These are phyloP conservation scores for Epizoanthus rinbou DNA, from an alignment of 92 coral and sea anemone species.

Conservation along the genomic window DNA sequence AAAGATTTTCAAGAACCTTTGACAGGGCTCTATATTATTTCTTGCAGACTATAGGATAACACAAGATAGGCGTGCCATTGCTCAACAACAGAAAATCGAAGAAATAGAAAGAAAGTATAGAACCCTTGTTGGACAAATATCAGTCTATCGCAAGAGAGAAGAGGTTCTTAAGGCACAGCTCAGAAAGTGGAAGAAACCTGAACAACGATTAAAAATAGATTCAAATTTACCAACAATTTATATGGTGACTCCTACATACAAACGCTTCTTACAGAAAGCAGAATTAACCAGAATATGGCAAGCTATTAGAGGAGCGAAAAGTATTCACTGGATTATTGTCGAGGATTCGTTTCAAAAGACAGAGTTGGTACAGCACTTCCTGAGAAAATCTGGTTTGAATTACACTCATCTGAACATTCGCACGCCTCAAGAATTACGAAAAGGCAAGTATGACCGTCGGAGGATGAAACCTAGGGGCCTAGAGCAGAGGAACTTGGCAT, in stretches of 20 bases:
- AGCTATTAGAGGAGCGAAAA: slow-evolving; percentile 65
- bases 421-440: slow-evolving; percentile 68
- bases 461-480: slow-evolving; percentile 87
- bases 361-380: slow-evolving; percentile 54
- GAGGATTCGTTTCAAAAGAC: slow-evolving; percentile 79
- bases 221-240: slow-evolving; percentile 64
- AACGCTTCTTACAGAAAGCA: slow-evolving; percentile 85
- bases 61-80: too few relatives aligned
- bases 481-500: slow-evolving; percentile 79
- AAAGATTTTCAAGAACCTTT: too few relatives aligned
- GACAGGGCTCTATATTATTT: too few relatives aligned
- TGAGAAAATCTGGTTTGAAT: slow-evolving; percentile 58
- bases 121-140: too few relatives aligned
- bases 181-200: slow-evolving; percentile 27
- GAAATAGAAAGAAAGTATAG: too few relatives aligned
- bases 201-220: slow-evolving; percentile 9
- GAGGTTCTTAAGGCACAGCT: too few relatives aligned
- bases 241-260: slow-evolving; percentile 80
- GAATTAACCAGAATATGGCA: slow-evolving; percentile 83
- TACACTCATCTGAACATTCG: slow-evolving; percentile 80
- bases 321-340: slow-evolving; percentile 87
- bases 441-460: slow-evolving; percentile 65
- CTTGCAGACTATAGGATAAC: too few relatives aligned
- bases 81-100: too few relatives aligned
- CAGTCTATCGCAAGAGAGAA: too few relatives aligned